Evolutionary conservation across 2,888 invertebrate species (phyloP), one percentile per base, ranked within the genome.

Genomic region (Trilocha varians): DNA sequence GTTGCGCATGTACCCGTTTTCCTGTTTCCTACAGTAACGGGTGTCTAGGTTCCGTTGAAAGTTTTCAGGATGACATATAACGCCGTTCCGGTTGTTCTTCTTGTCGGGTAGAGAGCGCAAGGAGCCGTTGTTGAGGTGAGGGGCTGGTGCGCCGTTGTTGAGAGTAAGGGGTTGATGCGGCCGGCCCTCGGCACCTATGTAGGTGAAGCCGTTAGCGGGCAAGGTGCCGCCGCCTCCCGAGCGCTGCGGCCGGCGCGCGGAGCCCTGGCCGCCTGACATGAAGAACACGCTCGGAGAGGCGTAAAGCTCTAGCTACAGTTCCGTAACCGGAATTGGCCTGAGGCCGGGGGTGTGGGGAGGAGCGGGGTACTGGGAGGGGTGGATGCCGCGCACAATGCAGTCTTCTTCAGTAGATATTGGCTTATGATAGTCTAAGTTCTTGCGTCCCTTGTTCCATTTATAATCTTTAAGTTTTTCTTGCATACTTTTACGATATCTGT

Each of bases 281-380:
- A 91, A 92, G 88, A 87, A 92, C 82, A 88, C 92, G 90, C 88
- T 91, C 87, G 89, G 91, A 87, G 94, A 93, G 90, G 94, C 94
- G 93, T 94, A 93, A 87, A 94, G 93, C 89, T 95, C 94, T 94
- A 95, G 95, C 94, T 95, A 95, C 93, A 95, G 94, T 77, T 95
- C 95, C 88, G 95, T 95, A 64, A 95, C 94, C 56, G 95, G 95
- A 66, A 95, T 93, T 14, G 93, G 93, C 66, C 77, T 74, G 65
- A 71, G 84, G 87, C 74, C 87, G 82, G 68, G 77, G 54, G 78
- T 62, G 79, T 78, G 78, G 62, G 79, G 86, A 32, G 88, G 70
- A 88, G 67, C 74, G 45, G 82, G 82, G 75, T 83, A 87, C 67
- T 83, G 86, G 50, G 83, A 77, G 44, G 87, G 84, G 65, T 88